Evolutionary conservation across 2,113 vertebrate genomes (phyloP).

Genomic region (Rhegmatorhina hoffmannsi): DNA sequence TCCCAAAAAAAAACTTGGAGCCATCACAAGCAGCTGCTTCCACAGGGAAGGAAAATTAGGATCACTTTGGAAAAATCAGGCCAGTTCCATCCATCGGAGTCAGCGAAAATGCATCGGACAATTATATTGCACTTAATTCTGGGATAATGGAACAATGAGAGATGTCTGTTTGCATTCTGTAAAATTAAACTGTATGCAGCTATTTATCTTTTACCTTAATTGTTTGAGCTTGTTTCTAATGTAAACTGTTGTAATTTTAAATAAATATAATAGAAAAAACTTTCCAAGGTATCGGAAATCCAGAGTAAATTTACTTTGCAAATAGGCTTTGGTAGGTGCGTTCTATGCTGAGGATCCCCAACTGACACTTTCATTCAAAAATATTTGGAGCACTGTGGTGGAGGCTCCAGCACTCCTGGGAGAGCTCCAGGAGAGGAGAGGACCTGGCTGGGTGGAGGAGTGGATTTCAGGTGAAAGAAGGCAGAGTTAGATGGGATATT

Average conservation of each 20-base stretch:
- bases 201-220: slow-evolving; percentile 98
- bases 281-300: slow-evolving; percentile 85
- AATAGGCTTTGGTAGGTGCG: slow-evolving; percentile 80
- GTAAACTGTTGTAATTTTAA: slow-evolving; percentile 98
- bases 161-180: slow-evolving; percentile 90
- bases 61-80: slow-evolving; percentile 67
- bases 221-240: slow-evolving; percentile 98
- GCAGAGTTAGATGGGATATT: not conserved
- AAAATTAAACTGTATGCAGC: slow-evolving; percentile 95
- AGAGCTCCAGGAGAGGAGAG: not conserved
- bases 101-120: slow-evolving; percentile 66
- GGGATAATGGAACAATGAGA: slow-evolving; percentile 79
- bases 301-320: slow-evolving; percentile 94
- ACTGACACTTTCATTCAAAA: slow-evolving; percentile 80
- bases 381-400: slow-evolving; percentile 67
- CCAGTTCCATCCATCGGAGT: slow-evolving; percentile 68
- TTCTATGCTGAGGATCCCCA: slow-evolving; percentile 73
- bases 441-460: not conserved
- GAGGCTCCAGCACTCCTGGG: not conserved
- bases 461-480: not conserved
- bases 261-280: slow-evolving; percentile 94
- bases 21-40: slow-evolving; percentile 28
- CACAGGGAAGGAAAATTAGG: slow-evolving; percentile 43
- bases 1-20: not conserved
- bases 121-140: slow-evolving; percentile 74